Conservation (phyloP, 2,888 invertebrate species). For the Alitta virens region DNA sequence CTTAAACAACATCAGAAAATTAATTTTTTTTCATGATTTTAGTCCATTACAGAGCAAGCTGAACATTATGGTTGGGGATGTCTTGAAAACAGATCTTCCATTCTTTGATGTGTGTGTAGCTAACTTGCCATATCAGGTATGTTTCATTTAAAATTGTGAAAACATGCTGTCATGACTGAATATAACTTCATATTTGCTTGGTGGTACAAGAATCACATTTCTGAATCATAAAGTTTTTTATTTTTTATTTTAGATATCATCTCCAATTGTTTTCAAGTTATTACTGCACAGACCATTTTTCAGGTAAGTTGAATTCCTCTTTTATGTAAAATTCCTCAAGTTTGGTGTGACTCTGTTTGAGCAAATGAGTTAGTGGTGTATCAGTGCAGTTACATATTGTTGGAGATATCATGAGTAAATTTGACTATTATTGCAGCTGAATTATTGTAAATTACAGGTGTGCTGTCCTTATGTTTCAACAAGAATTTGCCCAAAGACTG, state of each 20-base stretch:
- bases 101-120: constrained; percentile 98
- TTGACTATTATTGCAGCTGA: too few relatives aligned
- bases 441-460: too few relatives aligned
- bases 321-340: too few relatives aligned
- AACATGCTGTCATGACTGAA: too few relatives aligned
- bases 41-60: constrained; percentile 86
- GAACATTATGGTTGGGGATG: constrained; percentile 90
- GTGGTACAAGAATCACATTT: too few relatives aligned
- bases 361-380: too few relatives aligned
- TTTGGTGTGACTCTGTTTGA: too few relatives aligned
- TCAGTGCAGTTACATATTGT: too few relatives aligned
- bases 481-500: constrained; percentile 94
- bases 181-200: too few relatives aligned
- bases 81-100: constrained; percentile 88
- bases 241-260: constrained; percentile 60
- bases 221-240: background rate
- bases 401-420: too few relatives aligned
- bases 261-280: constrained; percentile 92
- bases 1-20: too few relatives aligned
- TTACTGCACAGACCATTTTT: constrained; percentile 70
- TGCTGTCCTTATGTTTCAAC: constrained; percentile 97
- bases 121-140: constrained; percentile 95
- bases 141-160: background rate
- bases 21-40: too few relatives aligned
- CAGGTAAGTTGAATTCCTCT: constrained; percentile 49